phyloP scores from a whole-genome alignment of 2,113 vertebrate genomes.

The Lanius ludovicianus region DNA sequence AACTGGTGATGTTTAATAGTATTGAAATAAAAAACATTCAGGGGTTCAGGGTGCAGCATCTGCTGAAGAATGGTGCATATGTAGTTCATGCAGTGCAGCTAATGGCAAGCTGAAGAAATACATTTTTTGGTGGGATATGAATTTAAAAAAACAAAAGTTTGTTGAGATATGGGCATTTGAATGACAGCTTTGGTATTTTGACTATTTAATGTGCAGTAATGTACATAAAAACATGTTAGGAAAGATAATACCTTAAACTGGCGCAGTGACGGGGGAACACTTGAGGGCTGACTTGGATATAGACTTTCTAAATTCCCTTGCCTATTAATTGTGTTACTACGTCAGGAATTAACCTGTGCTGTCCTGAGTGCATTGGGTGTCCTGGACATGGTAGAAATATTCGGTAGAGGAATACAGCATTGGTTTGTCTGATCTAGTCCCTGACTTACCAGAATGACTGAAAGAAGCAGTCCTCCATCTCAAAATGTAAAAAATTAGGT shows the following conservation, averaged over 20 bases:
- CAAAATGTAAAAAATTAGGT: not conserved
- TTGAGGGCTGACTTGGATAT: not conserved
- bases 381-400: not conserved
- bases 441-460: not conserved
- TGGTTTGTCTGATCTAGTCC: not conserved
- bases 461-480: not conserved
- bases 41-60: not conserved
- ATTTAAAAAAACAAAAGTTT: not conserved
- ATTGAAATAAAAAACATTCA: not conserved
- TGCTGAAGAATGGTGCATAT: not conserved
- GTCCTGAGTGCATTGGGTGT: not conserved
- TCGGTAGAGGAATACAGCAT: not conserved
- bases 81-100: not conserved
- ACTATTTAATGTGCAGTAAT: not conserved
- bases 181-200: not conserved
- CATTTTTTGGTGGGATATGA: rapidly evolving
- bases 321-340: not conserved
- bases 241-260: not conserved
- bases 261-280: not conserved
- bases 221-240: not conserved
- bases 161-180: not conserved
- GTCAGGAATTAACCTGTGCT: not conserved
- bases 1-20: not conserved
- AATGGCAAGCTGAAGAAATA: not conserved
- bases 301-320: not conserved